phyloP scores from a whole-genome alignment of 2,113 vertebrate species.

The Nettapus auritus region DNA sequence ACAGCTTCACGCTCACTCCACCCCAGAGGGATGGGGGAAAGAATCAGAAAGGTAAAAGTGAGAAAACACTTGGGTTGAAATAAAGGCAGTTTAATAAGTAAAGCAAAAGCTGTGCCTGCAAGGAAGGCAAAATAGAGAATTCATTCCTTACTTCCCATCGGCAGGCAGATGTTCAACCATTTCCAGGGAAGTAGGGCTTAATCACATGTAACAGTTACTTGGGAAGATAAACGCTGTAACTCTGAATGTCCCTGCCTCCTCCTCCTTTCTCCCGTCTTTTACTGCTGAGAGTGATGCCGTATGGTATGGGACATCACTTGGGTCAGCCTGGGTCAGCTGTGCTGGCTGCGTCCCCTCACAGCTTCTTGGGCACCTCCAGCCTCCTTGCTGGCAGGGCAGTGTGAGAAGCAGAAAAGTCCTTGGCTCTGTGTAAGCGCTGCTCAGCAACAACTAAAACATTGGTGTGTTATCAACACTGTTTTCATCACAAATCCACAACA shows the following conservation, averaged over 20 bases:
- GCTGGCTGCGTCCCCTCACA: neutral
- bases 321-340: neutral
- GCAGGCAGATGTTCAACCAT: neutral
- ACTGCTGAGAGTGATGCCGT: neutral
- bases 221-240: neutral
- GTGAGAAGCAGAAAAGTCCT: neutral
- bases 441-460: neutral
- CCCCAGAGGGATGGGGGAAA: neutral
- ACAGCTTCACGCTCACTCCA: neutral
- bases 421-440: neutral
- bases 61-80: neutral
- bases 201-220: neutral
- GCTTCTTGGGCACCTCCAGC: neutral
- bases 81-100: neutral
- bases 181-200: neutral
- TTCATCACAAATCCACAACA: neutral
- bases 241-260: neutral
- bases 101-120: neutral
- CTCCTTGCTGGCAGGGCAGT: neutral
- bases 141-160: neutral
- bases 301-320: neutral
- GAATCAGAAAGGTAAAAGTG: neutral
- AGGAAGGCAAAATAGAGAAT: neutral
- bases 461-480: neutral
- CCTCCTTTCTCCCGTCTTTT: neutral